A percentile compares a stretch with the other conserved stretches of the same genome.
phyloP scores from a whole-genome alignment of 1,140 invertebrate species.

The Samia ricini region DNA sequence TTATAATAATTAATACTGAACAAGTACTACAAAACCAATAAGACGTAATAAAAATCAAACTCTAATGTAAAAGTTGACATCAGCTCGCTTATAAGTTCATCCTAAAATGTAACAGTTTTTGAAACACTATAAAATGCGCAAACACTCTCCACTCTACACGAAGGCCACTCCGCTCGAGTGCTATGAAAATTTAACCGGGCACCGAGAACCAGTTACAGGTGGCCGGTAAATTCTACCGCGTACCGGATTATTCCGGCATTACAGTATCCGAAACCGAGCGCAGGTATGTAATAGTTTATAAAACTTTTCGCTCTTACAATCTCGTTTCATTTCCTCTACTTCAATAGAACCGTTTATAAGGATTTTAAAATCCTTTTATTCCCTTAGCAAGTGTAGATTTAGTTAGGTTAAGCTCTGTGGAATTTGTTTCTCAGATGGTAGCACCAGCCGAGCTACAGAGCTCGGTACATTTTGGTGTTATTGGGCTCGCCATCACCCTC shows the following conservation, averaged over 20 bases:
- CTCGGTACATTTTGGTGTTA: too few relatives aligned
- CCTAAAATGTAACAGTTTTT: slow-evolving; percentile 1
- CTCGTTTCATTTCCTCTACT: too few relatives aligned
- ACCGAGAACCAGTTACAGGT: slow-evolving; percentile 40
- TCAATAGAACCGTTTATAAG: too few relatives aligned
- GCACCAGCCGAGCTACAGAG: too few relatives aligned
- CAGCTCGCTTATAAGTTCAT: neutral
- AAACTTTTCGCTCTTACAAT: too few relatives aligned
- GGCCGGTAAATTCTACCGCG: slow-evolving; percentile 42
- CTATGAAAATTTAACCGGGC: slow-evolving; percentile 38
- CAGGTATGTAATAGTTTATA: neutral
- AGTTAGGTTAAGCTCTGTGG: too few relatives aligned
- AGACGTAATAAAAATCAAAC: neutral
- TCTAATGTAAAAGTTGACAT: neutral
- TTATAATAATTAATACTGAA: too few relatives aligned
- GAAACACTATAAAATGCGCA: slow-evolving; percentile 34
- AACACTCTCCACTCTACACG: slow-evolving; percentile 30
- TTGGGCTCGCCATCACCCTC: too few relatives aligned
- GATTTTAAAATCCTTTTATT: too few relatives aligned
- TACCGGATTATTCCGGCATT: slow-evolving; percentile 31
- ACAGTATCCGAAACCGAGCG: slow-evolving; percentile 13
- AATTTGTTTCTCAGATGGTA: too few relatives aligned
- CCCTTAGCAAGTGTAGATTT: too few relatives aligned
- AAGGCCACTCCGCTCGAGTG: slow-evolving; percentile 19
- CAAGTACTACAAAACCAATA: too few relatives aligned